Base-by-base conservation (phyloP, 2,797 vertebrate genomes). In the Streptopelia turtur region DNA sequence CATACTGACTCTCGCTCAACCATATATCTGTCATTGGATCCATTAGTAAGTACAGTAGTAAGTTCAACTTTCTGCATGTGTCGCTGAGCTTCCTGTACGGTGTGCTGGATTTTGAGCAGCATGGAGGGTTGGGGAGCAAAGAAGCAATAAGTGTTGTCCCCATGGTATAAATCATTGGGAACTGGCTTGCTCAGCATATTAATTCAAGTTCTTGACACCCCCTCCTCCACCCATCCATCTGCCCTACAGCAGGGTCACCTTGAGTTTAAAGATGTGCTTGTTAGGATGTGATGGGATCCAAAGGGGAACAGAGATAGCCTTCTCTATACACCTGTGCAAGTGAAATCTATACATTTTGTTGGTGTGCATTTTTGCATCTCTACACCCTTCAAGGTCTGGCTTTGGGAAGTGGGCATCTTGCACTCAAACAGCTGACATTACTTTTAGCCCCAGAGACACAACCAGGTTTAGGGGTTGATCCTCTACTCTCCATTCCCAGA, bases 41-140 rank as follows among this genome's bases (percentile, higher is more conserved):
- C 88, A 92, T 96, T 94, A 96, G 93, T 94, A 96, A 95, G 88
- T 93, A 92, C 93, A 96, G 88, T 92, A 95, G 93, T 96, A 93
- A 93, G 85, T 76, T 94, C 88, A 94, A 68, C 91, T 93, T 95
- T 96, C 88, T 83, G 85, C 90, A 76, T 94, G 70, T 84, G 83
- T 89, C 95, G 83, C 90, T 89, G 91, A 90, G 86, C 57, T 89
- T 96, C 89, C 92, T 82, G 65, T 72, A 76, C n/a, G 63, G 49
- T 88, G 37, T 63, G 52, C 70, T 94, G 74, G 83, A 52, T 90
- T 74, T 90, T 39, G 75, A 93, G 69, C 61, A 64, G 84, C 35
- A 56, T 90, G 71, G 70, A 95, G 56, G 63, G 50, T 17, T 90
- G 83, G 72, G 77, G 87, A 88, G 93, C 85, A 96, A 91, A 93